Percentiles rank a stretch among this genome's conserved stretches.
phyloP scores from a whole-genome alignment of 2,797 vertebrate species.

The Crenichthys baileyi region DNA sequence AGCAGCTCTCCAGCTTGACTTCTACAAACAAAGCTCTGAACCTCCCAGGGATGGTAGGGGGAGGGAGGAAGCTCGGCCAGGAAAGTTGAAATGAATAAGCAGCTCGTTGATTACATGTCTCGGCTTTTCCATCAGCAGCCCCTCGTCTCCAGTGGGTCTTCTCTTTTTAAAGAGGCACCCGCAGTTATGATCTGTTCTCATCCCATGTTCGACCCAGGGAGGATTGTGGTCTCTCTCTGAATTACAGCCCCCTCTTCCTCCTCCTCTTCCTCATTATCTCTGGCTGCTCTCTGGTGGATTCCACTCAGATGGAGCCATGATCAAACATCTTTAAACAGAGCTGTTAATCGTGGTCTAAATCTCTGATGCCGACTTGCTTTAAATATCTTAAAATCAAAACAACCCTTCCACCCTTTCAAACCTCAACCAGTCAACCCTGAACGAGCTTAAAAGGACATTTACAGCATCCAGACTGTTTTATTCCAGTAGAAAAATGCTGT shows the following conservation, averaged over 20 bases:
- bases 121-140: slow-evolving; percentile 65
- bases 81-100: slow-evolving; percentile 69
- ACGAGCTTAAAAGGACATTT: not conserved
- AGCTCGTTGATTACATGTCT: slow-evolving; percentile 71
- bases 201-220: slow-evolving; percentile 32
- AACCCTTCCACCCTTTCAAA: too few species aligned
- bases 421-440: not conserved
- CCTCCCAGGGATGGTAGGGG: slow-evolving; percentile 23
- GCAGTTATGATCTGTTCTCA: slow-evolving; percentile 48
- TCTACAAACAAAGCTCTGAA: slow-evolving; percentile 55
- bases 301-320: slow-evolving; percentile 4
- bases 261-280: not conserved
- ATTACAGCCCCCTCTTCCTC: slow-evolving; percentile 15
- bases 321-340: not conserved
- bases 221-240: slow-evolving; percentile 40
- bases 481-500: not conserved
- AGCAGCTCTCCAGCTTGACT: slow-evolving; percentile 61
- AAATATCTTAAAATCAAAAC: not conserved
- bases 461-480: too few species aligned
- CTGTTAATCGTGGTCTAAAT: not conserved
- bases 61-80: slow-evolving; percentile 45
- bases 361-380: not conserved
- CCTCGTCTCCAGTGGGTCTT: slow-evolving; percentile 47
- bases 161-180: slow-evolving; percentile 47
- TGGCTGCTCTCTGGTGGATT: slow-evolving; percentile 20